Conservation (phyloP, 2,888 invertebrate genomes). For the Pseudanteris insignis region DNA sequence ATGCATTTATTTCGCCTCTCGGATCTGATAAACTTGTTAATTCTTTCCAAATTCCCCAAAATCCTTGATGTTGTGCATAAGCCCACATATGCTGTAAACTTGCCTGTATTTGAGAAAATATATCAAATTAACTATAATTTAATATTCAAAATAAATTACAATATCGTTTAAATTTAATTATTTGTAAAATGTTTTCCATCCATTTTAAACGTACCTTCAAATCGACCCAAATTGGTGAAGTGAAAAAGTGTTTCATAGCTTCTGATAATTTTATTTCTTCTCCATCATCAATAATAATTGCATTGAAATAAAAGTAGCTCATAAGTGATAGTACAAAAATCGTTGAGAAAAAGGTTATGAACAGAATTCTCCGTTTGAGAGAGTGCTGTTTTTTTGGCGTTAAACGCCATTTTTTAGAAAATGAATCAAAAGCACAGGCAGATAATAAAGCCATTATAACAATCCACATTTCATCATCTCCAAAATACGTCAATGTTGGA, state of each 20-base stretch:
- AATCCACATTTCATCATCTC: constrained; percentile 79
- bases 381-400: constrained; percentile 69
- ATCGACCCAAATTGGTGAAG: constrained; percentile 77
- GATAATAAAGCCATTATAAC: constrained; percentile 74
- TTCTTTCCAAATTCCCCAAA: constrained; percentile 82
- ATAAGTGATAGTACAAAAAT: constrained; percentile 79
- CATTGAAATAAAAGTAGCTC: constrained; percentile 87
- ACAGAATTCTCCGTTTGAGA: constrained; percentile 68
- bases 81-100: constrained; percentile 77
- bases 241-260: constrained; percentile 88
- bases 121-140: too few species aligned
- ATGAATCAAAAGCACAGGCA: constrained; percentile 77
- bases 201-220: constrained; percentile 65
- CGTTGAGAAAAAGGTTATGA: constrained; percentile 73
- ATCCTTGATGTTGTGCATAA: constrained; percentile 86
- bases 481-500: constrained; percentile 77
- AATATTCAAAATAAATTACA: too few species aligned
- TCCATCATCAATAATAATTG: constrained; percentile 85
- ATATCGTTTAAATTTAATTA: too few species aligned
- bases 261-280: constrained; percentile 89
- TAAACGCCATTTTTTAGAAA: constrained; percentile 82
- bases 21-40: constrained; percentile 88
- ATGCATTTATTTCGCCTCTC: constrained; percentile 89
- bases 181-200: too few species aligned
- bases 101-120: constrained; percentile 49